Evolutionary conservation across 2,888 invertebrate genomes (phyloP).

Genomic region (Apamea epomidion): DNA sequence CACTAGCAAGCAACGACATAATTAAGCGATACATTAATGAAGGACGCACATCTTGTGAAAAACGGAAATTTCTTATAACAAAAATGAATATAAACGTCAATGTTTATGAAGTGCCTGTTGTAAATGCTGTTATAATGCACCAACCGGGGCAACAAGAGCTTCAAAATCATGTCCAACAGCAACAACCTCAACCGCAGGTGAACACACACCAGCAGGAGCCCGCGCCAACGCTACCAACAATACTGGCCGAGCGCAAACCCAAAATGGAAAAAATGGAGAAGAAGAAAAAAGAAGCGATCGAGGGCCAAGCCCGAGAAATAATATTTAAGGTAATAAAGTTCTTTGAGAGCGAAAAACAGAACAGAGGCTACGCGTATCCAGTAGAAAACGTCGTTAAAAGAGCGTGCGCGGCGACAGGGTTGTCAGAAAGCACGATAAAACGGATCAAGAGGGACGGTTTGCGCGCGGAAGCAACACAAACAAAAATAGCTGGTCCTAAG

Average conservation of each 20-base stretch:
- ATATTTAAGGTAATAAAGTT: slow-evolving; percentile 88
- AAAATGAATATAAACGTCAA: slow-evolving; percentile 77
- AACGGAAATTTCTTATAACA: slow-evolving; percentile 40
- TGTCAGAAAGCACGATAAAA: slow-evolving; percentile 87
- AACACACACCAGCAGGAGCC: slow-evolving; percentile 64
- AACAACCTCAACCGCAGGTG: slow-evolving; percentile 50
- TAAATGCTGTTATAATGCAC: slow-evolving; percentile 70
- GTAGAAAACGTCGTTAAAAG: slow-evolving; percentile 87
- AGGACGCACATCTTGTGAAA: slow-evolving; percentile 31
- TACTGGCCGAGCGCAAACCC: slow-evolving; percentile 73
- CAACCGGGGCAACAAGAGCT: slow-evolving; percentile 66
- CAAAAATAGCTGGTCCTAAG: slow-evolving; percentile 86
- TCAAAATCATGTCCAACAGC: slow-evolving; percentile 63
- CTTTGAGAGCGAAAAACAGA: slow-evolving; percentile 88
- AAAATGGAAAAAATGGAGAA: slow-evolving; percentile 80
- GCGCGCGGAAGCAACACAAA: slow-evolving; percentile 85
- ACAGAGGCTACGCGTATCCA: slow-evolving; percentile 86
- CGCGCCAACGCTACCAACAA: slow-evolving; percentile 55
- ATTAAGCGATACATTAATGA: slow-evolving; percentile 45
- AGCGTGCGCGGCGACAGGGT: slow-evolving; percentile 85
- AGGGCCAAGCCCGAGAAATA: slow-evolving; percentile 86
- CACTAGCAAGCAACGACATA: background rate
- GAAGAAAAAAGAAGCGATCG: slow-evolving; percentile 87
- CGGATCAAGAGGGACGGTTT: slow-evolving; percentile 86
- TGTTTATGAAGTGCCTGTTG: slow-evolving; percentile 73